phyloP scores from a whole-genome alignment of 2,113 vertebrate genomes.

The Paraplagusia blochii region DNA sequence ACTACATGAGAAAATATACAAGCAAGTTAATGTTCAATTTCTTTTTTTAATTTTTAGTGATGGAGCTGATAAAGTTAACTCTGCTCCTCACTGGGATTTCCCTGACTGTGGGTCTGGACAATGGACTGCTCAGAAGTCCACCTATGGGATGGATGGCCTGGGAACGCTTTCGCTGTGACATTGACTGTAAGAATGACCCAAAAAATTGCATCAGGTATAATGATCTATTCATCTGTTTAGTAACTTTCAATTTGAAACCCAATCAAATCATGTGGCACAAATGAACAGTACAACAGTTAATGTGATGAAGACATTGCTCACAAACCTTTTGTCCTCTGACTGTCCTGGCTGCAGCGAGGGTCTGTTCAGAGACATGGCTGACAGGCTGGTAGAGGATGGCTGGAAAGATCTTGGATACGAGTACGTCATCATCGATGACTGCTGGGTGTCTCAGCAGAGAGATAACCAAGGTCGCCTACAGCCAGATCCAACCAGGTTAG shows the following conservation, averaged over 20 bases:
- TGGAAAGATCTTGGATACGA: conserved; percentile 76
- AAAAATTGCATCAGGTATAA: conserved; percentile 88
- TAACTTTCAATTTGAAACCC: too few species aligned
- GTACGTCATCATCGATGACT: conserved; percentile 93
- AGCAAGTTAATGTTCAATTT: too few species aligned
- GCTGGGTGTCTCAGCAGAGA: conserved; percentile 85
- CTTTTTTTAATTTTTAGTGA: conserved; percentile 15
- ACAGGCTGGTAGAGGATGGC: conserved; percentile 80
- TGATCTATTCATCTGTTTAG: neutral
- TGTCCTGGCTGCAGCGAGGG: conserved; percentile 48
- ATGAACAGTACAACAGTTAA: neutral
- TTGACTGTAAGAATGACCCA: conserved; percentile 81
- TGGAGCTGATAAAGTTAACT: conserved; percentile 15
- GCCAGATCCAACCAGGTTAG: conserved; percentile 79
- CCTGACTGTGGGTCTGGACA: conserved; percentile 75
- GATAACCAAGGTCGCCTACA: conserved; percentile 77
- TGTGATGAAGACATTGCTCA: neutral
- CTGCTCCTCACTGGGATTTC: conserved; percentile 47
- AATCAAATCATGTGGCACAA: too few species aligned
- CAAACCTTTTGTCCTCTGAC: neutral
- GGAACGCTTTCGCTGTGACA: conserved; percentile 90
- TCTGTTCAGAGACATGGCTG: conserved; percentile 90
- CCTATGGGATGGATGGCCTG: conserved; percentile 97
- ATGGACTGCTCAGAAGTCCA: conserved; percentile 85
- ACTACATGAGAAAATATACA: too few species aligned